These are phyloP conservation scores for Zygogramma bicolorata DNA, from an alignment of 2,888 invertebrate species.

Conservation along the genomic window DNA sequence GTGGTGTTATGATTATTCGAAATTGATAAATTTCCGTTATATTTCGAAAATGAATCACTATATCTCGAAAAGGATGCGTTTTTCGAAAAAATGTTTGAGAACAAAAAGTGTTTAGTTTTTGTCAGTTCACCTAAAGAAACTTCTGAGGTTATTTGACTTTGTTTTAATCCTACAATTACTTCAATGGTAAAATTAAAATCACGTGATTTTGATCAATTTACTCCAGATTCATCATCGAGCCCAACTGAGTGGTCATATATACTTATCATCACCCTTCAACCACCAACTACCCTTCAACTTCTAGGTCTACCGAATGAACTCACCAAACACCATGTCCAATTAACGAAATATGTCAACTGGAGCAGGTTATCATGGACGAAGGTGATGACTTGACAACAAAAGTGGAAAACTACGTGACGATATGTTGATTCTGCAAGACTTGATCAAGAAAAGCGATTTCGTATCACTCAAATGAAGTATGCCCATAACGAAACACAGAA, in stretches of 20 bases:
- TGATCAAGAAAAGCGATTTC: slow-evolving; percentile 44
- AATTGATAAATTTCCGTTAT: no score
- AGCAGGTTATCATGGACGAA: slow-evolving; percentile 43
- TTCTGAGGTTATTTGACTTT: background rate
- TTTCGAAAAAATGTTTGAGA: no score
- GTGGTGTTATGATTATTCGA: no score
- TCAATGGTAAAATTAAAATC: no score
- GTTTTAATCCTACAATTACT: background rate
- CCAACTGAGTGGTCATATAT: background rate
- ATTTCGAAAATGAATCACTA: no score
- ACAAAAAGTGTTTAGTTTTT: no score
- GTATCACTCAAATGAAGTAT: slow-evolving; percentile 39
- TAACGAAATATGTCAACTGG: background rate
- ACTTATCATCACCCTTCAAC: no score
- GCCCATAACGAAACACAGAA: no score
- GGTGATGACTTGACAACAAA: slow-evolving; percentile 44
- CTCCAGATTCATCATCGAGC: background rate
- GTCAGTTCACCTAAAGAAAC: no score
- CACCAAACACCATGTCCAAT: background rate
- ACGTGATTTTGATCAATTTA: no score
- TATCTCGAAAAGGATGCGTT: no score
- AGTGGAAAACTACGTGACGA: slow-evolving; percentile 43
- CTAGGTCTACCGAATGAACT: background rate
- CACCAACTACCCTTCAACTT: background rate
- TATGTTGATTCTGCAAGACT: slow-evolving; percentile 41